These are phyloP conservation scores for Mohoua ochrocephala DNA, from an alignment of 2,113 vertebrate genomes.

Conservation along the genomic window DNA sequence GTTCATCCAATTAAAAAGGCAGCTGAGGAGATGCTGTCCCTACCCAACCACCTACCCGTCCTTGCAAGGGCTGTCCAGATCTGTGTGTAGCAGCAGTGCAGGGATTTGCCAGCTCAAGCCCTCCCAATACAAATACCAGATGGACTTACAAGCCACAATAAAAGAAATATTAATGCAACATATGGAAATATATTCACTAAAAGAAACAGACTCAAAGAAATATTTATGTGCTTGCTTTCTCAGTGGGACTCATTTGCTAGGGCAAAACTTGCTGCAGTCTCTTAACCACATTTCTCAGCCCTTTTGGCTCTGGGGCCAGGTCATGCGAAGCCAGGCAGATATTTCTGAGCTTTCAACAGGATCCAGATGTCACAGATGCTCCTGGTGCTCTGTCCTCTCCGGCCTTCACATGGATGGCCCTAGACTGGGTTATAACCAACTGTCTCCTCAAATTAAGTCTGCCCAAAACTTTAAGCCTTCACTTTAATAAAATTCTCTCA, in stretches of 20 bases:
- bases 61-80: not conserved
- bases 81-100: not conserved
- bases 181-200: conserved; percentile 39
- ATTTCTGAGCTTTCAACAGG: conserved; percentile 2
- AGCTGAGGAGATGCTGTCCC: not conserved
- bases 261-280: not conserved
- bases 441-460: not conserved
- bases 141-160: not conserved
- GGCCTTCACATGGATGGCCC: not conserved
- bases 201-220: conserved; percentile 10
- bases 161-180: conserved; percentile 40
- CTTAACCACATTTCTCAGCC: not conserved
- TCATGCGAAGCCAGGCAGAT: not conserved
- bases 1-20: not conserved
- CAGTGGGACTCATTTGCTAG: conserved; percentile 13
- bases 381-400: not conserved
- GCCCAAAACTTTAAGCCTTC: not conserved
- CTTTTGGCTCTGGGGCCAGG: not conserved
- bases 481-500: conserved; percentile 11
- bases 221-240: not conserved
- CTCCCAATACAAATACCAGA: conserved; percentile 2
- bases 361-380: conserved; percentile 46
- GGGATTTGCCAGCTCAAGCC: not conserved
- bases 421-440: not conserved
- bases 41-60: not conserved